Percentiles rank a stretch among this genome's conserved stretches.
Evolutionary conservation across 2,113 vertebrate genomes (phyloP).

Genomic region (Callithrix jacchus): DNA sequence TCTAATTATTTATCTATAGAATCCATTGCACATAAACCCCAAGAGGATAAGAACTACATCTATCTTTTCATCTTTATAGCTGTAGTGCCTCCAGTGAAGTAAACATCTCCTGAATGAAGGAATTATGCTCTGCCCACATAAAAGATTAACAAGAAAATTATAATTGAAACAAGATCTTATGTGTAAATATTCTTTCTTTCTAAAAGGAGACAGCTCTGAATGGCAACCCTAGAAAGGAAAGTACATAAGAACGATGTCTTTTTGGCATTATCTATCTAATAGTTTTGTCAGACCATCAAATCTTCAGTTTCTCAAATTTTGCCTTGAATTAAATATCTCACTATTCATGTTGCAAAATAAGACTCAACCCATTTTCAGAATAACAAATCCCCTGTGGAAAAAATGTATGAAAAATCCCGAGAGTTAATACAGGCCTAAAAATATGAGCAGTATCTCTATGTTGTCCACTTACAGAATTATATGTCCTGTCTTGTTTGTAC

Average conservation of each 20-base stretch:
- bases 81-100: background rate
- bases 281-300: slow-evolving; percentile 44
- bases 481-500: background rate
- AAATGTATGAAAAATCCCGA: background rate
- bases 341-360: slow-evolving; percentile 26
- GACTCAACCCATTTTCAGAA: slow-evolving; percentile 35
- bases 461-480: background rate
- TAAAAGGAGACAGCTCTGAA: slow-evolving; percentile 37
- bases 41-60: slow-evolving; percentile 1
- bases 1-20: background rate
- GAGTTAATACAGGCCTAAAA: background rate
- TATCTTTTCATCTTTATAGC: slow-evolving; percentile 29
- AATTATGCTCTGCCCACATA: slow-evolving; percentile 14
- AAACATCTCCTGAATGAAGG: slow-evolving; percentile 6
- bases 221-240: slow-evolving; percentile 5
- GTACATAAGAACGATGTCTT: background rate
- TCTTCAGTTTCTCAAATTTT: slow-evolving; percentile 43
- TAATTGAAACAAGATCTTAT: slow-evolving; percentile 39
- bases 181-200: slow-evolving; percentile 9
- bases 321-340: slow-evolving; percentile 17
- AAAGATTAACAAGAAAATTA: slow-evolving; percentile 28
- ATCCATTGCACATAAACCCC: background rate
- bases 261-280: background rate
- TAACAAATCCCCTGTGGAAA: background rate
- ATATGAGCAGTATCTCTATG: background rate